These are phyloP conservation scores for Cephus pulcher DNA, from an alignment of 2,888 invertebrate species.

Conservation along the genomic window DNA sequence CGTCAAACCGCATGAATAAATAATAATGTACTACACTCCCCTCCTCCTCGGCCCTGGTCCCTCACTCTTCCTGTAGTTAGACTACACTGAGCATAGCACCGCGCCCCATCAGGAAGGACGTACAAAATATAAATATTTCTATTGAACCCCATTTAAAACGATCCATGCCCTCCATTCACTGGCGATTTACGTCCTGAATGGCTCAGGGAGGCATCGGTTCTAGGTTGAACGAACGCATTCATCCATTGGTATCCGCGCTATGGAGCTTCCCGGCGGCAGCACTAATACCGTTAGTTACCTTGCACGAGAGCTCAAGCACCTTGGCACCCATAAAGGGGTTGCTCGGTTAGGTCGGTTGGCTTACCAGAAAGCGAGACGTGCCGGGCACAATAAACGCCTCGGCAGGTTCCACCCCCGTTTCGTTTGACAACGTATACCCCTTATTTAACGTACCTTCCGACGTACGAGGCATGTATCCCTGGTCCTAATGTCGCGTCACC, in stretches of 20 bases:
- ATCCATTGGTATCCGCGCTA: too few relatives aligned
- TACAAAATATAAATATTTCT: constrained; percentile 59
- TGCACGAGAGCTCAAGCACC: constrained; percentile 8
- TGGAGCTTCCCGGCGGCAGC: not conserved
- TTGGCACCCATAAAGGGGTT: constrained; percentile 11
- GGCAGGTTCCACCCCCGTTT: constrained; percentile 47
- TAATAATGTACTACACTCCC: constrained; percentile 45
- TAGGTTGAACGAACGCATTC: too few relatives aligned
- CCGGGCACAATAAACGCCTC: constrained; percentile 48
- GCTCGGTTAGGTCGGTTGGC: not conserved
- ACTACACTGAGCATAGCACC: constrained; percentile 1
- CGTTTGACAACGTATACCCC: constrained; percentile 38
- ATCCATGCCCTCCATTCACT: constrained; percentile 36
- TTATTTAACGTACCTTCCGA: constrained; percentile 53
- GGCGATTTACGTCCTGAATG: constrained; percentile 14
- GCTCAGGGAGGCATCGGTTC: not conserved
- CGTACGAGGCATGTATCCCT: constrained; percentile 11
- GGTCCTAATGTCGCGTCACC: not conserved
- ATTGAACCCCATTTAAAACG: constrained; percentile 55
- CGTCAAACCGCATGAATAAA: constrained; percentile 62
- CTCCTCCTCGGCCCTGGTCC: constrained; percentile 8
- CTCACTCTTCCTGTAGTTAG: constrained; percentile 5
- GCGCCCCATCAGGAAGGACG: constrained; percentile 28
- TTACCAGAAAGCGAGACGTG: constrained; percentile 36
- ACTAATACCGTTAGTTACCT: constrained; percentile 18